Conservation (phyloP, 1,140 invertebrate species). For the fruit fly (Drosophila melanogaster) region Release_6_plus_ISO1_MT NT_033777.3:7906501-7907000, state of each 20-base stretch:
- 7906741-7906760: slow-evolving; percentile 87
- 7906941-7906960: slow-evolving; percentile 93
- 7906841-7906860: slow-evolving; percentile 85
- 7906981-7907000: slow-evolving; percentile 93
- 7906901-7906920: slow-evolving; percentile 88
- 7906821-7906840: slow-evolving; percentile 63
- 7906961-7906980: slow-evolving; percentile 94
- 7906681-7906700: slow-evolving; percentile 87
- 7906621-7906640: slow-evolving; percentile 89
- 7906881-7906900: slow-evolving; percentile 87
- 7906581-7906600: slow-evolving; percentile 87
- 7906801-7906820: slow-evolving; percentile 89
- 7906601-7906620: slow-evolving; percentile 88
- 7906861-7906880: slow-evolving; percentile 59
- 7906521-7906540: slow-evolving; percentile 88
- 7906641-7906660: slow-evolving; percentile 88
- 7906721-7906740: slow-evolving; percentile 87
- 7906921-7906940: slow-evolving; percentile 92
- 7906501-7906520: slow-evolving; percentile 84
- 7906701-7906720: slow-evolving; percentile 85
- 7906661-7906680: slow-evolving; percentile 88
- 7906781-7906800: slow-evolving; percentile 89
- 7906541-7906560: slow-evolving; percentile 88
- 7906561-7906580: slow-evolving; percentile 87
- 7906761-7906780: slow-evolving; percentile 91